Evolutionary conservation across 1,140 invertebrate species (phyloP).

Genomic region (Trichomalopsis sarcophagae): DNA sequence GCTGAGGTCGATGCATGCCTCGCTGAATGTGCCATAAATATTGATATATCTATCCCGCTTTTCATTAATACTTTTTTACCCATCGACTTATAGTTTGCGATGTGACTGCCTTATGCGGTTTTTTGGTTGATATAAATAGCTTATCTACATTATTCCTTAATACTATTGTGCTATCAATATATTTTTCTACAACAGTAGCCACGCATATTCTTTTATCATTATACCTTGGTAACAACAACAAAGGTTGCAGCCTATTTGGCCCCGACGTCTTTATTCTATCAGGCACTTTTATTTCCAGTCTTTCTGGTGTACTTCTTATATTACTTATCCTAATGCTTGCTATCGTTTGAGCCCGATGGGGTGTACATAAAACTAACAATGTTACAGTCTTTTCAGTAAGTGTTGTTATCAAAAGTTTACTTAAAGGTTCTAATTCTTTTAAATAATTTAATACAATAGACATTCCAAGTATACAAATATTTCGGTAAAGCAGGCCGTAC

Average conservation of each 20-base stretch:
- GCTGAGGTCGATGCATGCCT: conserved; percentile 55
- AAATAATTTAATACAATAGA: conserved; percentile 55
- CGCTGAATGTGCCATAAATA: conserved; percentile 20
- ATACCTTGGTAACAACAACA: conserved; percentile 41
- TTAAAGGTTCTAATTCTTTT: conserved; percentile 47
- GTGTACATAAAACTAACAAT: conserved; percentile 43
- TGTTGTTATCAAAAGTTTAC: conserved; percentile 11
- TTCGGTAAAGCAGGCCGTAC: conserved; percentile 53
- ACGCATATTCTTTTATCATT: conserved; percentile 24
- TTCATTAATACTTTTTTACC: conserved; percentile 35
- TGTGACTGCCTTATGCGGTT: conserved; percentile 48
- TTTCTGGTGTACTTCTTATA: neutral
- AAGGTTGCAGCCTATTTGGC: conserved; percentile 30
- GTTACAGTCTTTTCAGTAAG: conserved; percentile 54
- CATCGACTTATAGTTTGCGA: conserved; percentile 59
- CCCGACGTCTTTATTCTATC: conserved; percentile 51
- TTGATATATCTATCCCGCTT: conserved; percentile 43
- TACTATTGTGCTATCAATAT: conserved; percentile 22
- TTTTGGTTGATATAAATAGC: conserved; percentile 47
- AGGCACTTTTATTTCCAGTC: conserved; percentile 50
- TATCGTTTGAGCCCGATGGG: conserved; percentile 23
- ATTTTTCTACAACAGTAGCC: conserved; percentile 9
- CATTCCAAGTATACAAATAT: conserved; percentile 57
- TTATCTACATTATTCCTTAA: conserved; percentile 2
- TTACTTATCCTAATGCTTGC: conserved; percentile 15